These are phyloP conservation scores for Otocyon megalotis DNA, from an alignment of 2,113 vertebrate species.

Conservation along the genomic window DNA sequence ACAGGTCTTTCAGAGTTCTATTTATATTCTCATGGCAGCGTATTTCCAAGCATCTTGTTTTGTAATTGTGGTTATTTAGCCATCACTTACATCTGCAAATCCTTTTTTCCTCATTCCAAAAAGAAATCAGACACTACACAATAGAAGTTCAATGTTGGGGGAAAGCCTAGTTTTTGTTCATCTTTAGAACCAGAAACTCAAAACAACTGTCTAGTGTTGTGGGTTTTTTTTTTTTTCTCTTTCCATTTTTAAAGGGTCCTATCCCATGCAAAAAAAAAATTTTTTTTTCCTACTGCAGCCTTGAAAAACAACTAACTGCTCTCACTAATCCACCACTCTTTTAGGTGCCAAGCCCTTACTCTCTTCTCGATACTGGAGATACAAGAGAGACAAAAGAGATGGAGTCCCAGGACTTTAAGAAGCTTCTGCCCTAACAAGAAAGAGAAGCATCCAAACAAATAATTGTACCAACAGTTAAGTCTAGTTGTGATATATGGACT, in stretches of 20 bases:
- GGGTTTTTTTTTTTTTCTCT: background rate
- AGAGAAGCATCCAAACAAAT: background rate
- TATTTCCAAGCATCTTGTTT: slow-evolving; percentile 45
- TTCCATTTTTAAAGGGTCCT: background rate
- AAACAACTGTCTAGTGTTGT: background rate
- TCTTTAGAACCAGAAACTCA: background rate
- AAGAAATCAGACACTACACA: background rate
- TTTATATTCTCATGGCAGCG: slow-evolving; percentile 49
- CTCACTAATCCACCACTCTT: background rate
- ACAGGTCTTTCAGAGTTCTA: slow-evolving; percentile 17
- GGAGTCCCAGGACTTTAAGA: background rate
- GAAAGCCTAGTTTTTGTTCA: background rate
- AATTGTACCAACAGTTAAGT: background rate
- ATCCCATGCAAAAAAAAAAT: too few relatives aligned
- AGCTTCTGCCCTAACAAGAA: background rate
- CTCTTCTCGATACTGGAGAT: background rate
- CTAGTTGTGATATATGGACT: background rate
- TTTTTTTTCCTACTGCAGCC: background rate
- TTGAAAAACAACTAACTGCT: slow-evolving; percentile 7
- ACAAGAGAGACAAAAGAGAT: background rate
- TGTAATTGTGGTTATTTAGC: background rate
- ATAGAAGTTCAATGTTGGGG: background rate
- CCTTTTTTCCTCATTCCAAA: background rate
- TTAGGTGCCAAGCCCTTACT: background rate
- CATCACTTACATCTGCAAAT: background rate